These are phyloP conservation scores for Brachymystax lenok DNA, from an alignment of 2,797 vertebrate species.

Conservation along the genomic window DNA sequence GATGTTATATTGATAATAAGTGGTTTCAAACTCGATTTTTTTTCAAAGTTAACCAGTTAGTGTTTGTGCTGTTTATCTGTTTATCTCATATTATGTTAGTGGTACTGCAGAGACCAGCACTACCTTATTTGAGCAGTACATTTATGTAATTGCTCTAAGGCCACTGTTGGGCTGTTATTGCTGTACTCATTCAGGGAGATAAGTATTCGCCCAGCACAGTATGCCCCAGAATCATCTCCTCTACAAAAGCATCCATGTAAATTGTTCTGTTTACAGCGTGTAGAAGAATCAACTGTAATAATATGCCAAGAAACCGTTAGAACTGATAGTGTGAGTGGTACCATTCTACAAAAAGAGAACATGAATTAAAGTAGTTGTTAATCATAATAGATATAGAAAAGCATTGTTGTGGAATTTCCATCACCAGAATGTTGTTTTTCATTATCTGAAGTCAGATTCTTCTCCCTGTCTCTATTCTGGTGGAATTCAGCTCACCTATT, in stretches of 20 bases:
- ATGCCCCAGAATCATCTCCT: background rate
- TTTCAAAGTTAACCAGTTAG: conserved; percentile 20
- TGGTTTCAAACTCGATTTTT: conserved; percentile 14
- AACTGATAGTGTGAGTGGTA: background rate
- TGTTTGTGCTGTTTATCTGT: background rate
- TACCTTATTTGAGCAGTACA: conserved; percentile 37
- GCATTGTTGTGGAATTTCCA: background rate
- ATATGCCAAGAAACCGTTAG: background rate
- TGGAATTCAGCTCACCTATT: background rate
- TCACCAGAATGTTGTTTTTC: background rate
- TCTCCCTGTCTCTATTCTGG: background rate
- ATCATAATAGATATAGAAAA: background rate
- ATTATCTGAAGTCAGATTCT: background rate
- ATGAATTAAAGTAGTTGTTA: background rate
- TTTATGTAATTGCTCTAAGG: conserved; percentile 15
- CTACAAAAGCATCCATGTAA: background rate
- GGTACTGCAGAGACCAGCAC: background rate
- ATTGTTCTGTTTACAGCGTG: background rate
- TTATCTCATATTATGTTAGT: background rate
- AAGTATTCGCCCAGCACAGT: background rate
- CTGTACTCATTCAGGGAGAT: conserved; percentile 5
- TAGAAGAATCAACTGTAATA: background rate
- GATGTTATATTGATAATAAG: background rate
- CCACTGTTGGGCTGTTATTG: conserved; percentile 16
- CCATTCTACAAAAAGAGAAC: background rate